These are phyloP conservation scores for Patella depressa DNA, from an alignment of 2,888 invertebrate genomes.

Conservation along the genomic window DNA sequence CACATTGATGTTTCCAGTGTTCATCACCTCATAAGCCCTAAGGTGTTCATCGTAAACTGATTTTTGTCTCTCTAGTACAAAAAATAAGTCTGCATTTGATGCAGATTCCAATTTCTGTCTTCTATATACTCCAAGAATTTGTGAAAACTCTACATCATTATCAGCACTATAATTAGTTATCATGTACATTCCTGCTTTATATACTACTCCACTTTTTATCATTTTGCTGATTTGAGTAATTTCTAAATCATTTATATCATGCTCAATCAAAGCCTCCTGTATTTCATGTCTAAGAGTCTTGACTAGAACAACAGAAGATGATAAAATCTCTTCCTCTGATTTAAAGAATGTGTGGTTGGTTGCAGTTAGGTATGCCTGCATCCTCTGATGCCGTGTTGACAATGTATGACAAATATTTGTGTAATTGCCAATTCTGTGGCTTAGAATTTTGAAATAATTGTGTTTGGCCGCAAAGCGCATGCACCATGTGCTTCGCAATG, in stretches of 20 bases:
- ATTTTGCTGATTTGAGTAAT: constrained; percentile 11
- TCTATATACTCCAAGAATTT: not conserved
- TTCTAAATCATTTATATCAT: constrained; percentile 8
- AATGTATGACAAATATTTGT: constrained; percentile 26
- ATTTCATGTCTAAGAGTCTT: constrained; percentile 10
- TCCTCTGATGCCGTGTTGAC: constrained; percentile 27
- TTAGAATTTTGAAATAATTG: constrained; percentile 31
- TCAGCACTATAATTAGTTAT: not conserved
- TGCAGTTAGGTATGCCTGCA: not conserved
- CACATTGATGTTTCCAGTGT: not conserved
- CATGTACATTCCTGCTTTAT: not conserved
- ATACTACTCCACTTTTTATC: not conserved
- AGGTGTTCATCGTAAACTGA: not conserved
- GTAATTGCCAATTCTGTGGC: constrained; percentile 22
- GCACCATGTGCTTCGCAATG: constrained; percentile 30
- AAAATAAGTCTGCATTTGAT: not conserved
- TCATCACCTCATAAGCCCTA: not conserved
- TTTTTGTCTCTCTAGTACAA: not conserved
- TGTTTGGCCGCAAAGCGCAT: constrained; percentile 37
- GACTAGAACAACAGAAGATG: not conserved
- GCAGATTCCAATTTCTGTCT: not conserved
- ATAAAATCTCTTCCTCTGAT: not conserved
- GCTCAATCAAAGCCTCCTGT: not conserved
- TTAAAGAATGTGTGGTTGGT: not conserved
- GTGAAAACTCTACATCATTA: constrained; percentile 1